Evolutionary conservation across 2,888 invertebrate species (phyloP), one percentile per base, ranked within the genome.

Genomic region (Frankliniella intonsa): DNA sequence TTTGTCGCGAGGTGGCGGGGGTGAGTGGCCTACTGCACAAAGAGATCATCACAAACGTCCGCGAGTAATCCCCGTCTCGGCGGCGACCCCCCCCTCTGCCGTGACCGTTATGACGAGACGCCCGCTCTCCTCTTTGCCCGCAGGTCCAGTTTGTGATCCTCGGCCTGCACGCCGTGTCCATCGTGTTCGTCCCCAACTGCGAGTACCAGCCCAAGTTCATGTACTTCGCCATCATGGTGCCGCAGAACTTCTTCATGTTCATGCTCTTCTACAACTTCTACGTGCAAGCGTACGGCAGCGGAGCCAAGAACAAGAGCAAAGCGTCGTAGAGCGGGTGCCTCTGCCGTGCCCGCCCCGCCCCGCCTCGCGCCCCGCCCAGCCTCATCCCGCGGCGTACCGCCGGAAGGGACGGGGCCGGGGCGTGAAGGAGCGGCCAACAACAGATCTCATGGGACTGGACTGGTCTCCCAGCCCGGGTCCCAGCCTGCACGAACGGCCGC

Each of bases 181-280:
- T 76, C 22, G 22, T 76, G 25, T 2, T 76, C 22, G 0, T 25
- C 22, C 69, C 69, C 8, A 10, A 12, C 69, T 76, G 69, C 69
- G 69, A 76, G 69, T 76, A 76, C 69, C 69, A 76, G 69, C 25
- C 22, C 69, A 76, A 76, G 69, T 76, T 25, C 69, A 12, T 76
- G 11, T 76, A 87, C 0, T 87, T 90, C 0, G 88, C 89, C 0
- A n/a, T 92, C 0, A 89, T 92, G 80, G 86, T 93, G 0, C 91
- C 92, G 0, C 93, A 94, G 86, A 92, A 93, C 86, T 79, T 91
- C 0, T 92, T 92, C 85, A 92, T 94, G 90, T 87, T 93, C 0
- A 85, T 91, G 7, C 87, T 94, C 2, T 94, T 94, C 85, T 85
- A 88, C 0, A 92, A 94, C 83, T 94, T 94, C 86, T 94, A 94